phyloP scores from a whole-genome alignment of 2,888 invertebrate species.

The Drosophila sordidapex region DNA sequence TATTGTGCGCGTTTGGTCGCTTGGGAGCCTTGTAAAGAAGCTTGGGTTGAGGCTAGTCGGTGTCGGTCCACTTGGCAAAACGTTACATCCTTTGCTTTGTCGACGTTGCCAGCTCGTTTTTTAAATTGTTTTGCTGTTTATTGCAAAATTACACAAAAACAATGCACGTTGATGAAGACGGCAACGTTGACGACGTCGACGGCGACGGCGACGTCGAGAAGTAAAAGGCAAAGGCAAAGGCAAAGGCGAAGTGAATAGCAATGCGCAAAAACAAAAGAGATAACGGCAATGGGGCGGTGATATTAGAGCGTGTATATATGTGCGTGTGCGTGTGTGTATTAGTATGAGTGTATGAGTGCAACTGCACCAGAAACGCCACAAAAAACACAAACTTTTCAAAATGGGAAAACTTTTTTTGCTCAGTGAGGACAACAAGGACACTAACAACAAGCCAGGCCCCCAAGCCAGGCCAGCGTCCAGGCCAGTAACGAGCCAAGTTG shows the following conservation, averaged over 20 bases:
- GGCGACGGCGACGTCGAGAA: conserved; percentile 23
- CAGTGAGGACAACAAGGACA: conserved; percentile 66
- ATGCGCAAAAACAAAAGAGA: conserved; percentile 69
- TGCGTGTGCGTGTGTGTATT: conserved; percentile 25
- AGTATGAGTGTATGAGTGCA: conserved; percentile 64
- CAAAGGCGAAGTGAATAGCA: conserved; percentile 34
- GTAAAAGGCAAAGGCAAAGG: conserved; percentile 40
- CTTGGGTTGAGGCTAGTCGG: conserved; percentile 33
- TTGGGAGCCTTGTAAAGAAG: neutral
- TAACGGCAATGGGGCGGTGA: conserved; percentile 34
- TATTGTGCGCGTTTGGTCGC: conserved; percentile 33
- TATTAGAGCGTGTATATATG: conserved; percentile 24
- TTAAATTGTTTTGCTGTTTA: conserved; percentile 81
- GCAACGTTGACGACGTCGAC: conserved; percentile 62
- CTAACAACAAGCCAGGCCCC: conserved; percentile 41
- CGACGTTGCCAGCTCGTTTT: conserved; percentile 55
- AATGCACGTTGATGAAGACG: conserved; percentile 78
- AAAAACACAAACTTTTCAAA: conserved; percentile 74
- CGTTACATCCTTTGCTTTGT: conserved; percentile 80
- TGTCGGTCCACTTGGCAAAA: conserved; percentile 77
- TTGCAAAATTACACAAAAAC: conserved; percentile 81
- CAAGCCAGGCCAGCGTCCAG: conserved; percentile 6
- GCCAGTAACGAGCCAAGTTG: conserved; percentile 74
- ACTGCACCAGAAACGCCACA: conserved; percentile 67
- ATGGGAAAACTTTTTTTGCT: conserved; percentile 78